phyloP scores from a whole-genome alignment of 92 coral and sea anemone species.

The Epizoanthus fatuus region DNA sequence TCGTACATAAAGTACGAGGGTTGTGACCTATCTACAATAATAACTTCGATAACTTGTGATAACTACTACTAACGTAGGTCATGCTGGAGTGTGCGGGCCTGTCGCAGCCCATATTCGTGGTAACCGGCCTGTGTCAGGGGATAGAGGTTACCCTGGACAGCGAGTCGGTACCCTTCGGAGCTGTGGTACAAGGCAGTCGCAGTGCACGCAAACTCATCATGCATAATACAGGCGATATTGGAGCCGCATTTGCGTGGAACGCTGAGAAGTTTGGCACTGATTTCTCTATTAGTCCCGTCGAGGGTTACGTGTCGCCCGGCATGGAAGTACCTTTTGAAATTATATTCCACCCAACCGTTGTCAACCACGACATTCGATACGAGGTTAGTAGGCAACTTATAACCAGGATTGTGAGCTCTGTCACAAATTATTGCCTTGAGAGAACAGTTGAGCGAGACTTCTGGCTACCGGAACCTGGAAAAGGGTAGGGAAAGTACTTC shows the following conservation, averaged over 20 bases:
- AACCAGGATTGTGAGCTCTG: slow-evolving; percentile 2
- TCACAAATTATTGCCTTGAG: too few relatives aligned
- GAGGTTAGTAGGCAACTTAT: slow-evolving; percentile 72
- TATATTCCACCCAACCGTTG: slow-evolving; percentile 86
- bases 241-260: slow-evolving; percentile 98
- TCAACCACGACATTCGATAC: slow-evolving; percentile 91
- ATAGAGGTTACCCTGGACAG: slow-evolving; percentile 92
- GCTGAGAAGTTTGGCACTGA: slow-evolving; percentile 87
- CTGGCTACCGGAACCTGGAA: too few relatives aligned
- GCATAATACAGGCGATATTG: slow-evolving; percentile 98
- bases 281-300: slow-evolving; percentile 87
- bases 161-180: slow-evolving; percentile 98
- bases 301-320: slow-evolving; percentile 96
- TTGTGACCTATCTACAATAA: neutral
- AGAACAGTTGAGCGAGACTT: too few relatives aligned
- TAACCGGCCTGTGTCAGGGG: slow-evolving; percentile 95
- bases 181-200: slow-evolving; percentile 95
- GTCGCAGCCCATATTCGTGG: slow-evolving; percentile 95
- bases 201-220: slow-evolving; percentile 92
- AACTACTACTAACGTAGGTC: slow-evolving; percentile 60
- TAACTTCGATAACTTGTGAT: neutral
- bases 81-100: slow-evolving; percentile 99
- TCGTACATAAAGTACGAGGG: neutral
- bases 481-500: too few relatives aligned
- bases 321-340: slow-evolving; percentile 97